Evolutionary conservation across 2,113 vertebrate species (phyloP).

Genomic region (Oreotragus oreotragus): DNA sequence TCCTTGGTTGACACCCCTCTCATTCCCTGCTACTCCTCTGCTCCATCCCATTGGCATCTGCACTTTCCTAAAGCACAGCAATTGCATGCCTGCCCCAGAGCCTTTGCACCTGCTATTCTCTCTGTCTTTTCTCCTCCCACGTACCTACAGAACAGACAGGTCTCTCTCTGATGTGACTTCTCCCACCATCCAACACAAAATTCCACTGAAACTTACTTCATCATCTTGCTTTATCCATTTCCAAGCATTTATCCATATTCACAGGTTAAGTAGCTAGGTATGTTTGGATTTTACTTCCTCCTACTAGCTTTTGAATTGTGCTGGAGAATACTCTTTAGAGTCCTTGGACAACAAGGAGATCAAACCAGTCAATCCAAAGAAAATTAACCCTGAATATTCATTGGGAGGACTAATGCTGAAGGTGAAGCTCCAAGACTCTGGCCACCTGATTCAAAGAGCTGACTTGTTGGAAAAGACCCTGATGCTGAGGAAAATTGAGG

Average conservation of each 20-base stretch:
- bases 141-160: rapidly evolving
- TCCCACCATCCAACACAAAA: background rate
- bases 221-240: background rate
- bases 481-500: background rate
- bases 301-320: background rate
- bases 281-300: background rate
- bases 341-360: background rate
- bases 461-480: rapidly evolving
- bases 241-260: background rate
- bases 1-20: too few relatives aligned
- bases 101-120: background rate
- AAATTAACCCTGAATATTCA: background rate
- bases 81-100: background rate
- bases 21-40: background rate
- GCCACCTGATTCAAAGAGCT: background rate
- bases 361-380: background rate
- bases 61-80: background rate
- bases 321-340: background rate
- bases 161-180: background rate
- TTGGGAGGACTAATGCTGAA: background rate
- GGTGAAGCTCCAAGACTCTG: background rate
- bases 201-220: too few relatives aligned
- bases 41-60: background rate
- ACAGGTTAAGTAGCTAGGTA: background rate
- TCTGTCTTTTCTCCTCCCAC: background rate